Percentiles rank a stretch among this genome's conserved stretches.
phyloP scores from a whole-genome alignment of 2,113 vertebrate genomes.

The Trochalopteron elliotii region DNA sequence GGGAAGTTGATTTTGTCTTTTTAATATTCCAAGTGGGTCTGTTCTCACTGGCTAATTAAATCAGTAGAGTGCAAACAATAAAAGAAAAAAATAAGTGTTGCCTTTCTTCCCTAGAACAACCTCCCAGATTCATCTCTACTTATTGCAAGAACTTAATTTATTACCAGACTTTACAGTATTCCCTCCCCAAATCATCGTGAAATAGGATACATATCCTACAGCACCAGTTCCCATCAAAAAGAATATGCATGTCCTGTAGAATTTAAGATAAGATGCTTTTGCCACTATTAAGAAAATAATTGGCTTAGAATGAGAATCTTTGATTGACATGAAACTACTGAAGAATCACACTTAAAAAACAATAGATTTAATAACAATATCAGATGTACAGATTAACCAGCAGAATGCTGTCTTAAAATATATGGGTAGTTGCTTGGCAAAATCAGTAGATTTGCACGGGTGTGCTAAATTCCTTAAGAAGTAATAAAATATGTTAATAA shows the following conservation, averaged over 20 bases:
- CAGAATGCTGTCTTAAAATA: neutral
- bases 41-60: slow-evolving; percentile 62
- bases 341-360: neutral
- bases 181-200: neutral
- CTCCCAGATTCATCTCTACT: neutral
- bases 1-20: slow-evolving; percentile 37
- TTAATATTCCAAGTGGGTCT: slow-evolving; percentile 59
- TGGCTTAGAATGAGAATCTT: neutral
- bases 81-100: slow-evolving; percentile 52
- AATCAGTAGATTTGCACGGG: neutral
- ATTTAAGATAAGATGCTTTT: neutral
- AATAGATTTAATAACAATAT: slow-evolving; percentile 15
- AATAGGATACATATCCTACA: neutral
- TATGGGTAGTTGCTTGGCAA: neutral
- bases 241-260: neutral
- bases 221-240: neutral
- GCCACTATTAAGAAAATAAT: neutral
- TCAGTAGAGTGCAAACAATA: slow-evolving; percentile 56
- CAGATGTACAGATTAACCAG: neutral
- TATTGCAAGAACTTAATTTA: neutral
- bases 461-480: neutral
- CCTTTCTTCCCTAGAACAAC: slow-evolving; percentile 18
- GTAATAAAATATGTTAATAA: neutral
- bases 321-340: neutral
- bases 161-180: neutral